Base-by-base conservation (phyloP, 1,140 invertebrate species). In the Magallana ariakensis region DNA sequence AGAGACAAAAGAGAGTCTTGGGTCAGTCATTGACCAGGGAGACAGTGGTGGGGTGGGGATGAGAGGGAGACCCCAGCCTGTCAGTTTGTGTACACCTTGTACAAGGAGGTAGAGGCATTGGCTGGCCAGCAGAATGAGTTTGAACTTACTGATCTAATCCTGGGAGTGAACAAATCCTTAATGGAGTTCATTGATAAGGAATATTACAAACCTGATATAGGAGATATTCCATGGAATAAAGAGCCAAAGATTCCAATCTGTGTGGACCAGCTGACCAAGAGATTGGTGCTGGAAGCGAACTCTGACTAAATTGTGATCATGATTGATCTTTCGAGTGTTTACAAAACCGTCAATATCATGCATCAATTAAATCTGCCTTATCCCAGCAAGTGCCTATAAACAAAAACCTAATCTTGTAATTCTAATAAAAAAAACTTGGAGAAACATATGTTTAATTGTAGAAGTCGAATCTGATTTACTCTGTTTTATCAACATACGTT, bases 241-340 rank as follows among this genome's bases (percentile, higher is more conserved):
- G 66, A 75, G 15, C 66, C 66, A 26, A 19, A 13, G 66, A 13
- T 75, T 13, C 66, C 66, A 13, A 13, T 75, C 9, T 75, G 66
- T 75, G 22, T 75, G 13, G 66, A 75, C 22, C 66, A 75, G 11
- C 66, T 75, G 19, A 75, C 66, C 7, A 75, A 75, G 66, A 75
- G 33, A 75, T 26, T 75, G 22, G 66, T 75, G 66, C 22, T 75
- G 33, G 33, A 26, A 9, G 26, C 66, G 13, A 26, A 26, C 33
- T 4, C 33, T 46, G 33, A 5, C 33, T 46, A 46, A 46, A 5
- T 4, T 46, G 33, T 46, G 5, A 46, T 46, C 33, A 46, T n/a
- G n/a, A n/a, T 46, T 3, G 1, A 46, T 46, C 33, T 46, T 46
- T 46, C 33, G 33, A 46, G 33, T 5, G 33, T 46, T 46, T 46